phyloP scores from a whole-genome alignment of 2,797 vertebrate species.

The Benthosema pterotum region DNA sequence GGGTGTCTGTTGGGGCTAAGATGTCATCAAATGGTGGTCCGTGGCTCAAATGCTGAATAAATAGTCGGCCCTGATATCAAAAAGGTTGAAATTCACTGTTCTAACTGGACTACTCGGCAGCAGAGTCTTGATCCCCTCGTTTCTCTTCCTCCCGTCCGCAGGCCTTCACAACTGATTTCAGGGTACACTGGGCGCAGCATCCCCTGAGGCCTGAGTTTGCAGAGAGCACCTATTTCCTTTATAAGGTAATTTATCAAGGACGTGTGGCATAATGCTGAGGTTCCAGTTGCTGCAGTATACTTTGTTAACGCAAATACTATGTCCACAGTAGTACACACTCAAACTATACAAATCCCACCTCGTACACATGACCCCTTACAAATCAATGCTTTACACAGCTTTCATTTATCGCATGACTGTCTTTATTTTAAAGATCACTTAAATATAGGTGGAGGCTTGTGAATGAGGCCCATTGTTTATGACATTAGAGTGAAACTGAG shows the following conservation, averaged over 20 bases:
- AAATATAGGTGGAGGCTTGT: too few relatives aligned
- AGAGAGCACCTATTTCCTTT: slow-evolving; percentile 99
- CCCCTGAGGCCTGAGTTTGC: slow-evolving; percentile 98
- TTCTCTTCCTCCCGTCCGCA: slow-evolving; percentile 64
- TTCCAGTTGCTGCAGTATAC: not conserved
- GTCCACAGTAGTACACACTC: not conserved
- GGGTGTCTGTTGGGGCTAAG: too few relatives aligned
- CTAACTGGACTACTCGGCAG: not conserved
- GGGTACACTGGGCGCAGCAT: slow-evolving; percentile 99
- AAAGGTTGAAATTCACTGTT: too few relatives aligned
- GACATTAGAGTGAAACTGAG: slow-evolving; percentile 3
- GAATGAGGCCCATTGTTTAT: not conserved
- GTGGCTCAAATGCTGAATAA: too few relatives aligned
- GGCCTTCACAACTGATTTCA: slow-evolving; percentile 99
- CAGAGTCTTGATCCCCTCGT: slow-evolving; percentile 56
- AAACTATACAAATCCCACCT: not conserved
- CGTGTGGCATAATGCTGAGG: slow-evolving; percentile 20
- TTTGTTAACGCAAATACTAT: not conserved
- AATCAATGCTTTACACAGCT: too few relatives aligned
- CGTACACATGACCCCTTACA: too few relatives aligned
- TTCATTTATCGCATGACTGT: too few relatives aligned
- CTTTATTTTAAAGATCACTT: too few relatives aligned
- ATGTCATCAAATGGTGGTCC: too few relatives aligned
- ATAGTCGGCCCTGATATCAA: too few relatives aligned
- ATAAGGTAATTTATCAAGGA: slow-evolving; percentile 86